Evolutionary conservation across 2,113 vertebrate species (phyloP).

Genomic region (Neodontobutis hainanensis): DNA sequence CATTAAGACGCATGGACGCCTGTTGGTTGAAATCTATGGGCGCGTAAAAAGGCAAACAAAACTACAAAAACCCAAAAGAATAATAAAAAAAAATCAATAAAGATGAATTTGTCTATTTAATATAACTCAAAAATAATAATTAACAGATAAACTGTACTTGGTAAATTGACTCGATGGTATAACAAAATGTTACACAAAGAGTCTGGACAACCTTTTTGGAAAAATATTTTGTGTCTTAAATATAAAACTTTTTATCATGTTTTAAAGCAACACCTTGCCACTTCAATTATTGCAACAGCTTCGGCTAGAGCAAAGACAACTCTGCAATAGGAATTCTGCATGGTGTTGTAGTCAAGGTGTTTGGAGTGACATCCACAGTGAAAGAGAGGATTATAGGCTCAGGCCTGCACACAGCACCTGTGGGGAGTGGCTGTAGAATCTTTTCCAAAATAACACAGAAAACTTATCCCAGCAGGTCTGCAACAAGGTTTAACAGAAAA

Average conservation of each 20-base stretch:
- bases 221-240: no score
- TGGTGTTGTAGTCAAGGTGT: constrained; percentile 14
- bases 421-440: constrained; percentile 60
- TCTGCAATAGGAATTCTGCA: constrained; percentile 19
- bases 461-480: constrained; percentile 49
- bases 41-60: background rate
- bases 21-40: constrained; percentile 40
- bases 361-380: constrained; percentile 42
- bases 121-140: no score
- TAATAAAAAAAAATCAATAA: background rate
- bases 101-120: no score
- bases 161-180: no score
- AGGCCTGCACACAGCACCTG: constrained; percentile 64
- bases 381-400: constrained; percentile 63
- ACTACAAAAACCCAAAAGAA: background rate
- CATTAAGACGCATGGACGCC: constrained; percentile 30
- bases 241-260: no score
- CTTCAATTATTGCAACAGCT: background rate
- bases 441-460: constrained; percentile 43
- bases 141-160: no score
- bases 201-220: no score
- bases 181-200: no score
- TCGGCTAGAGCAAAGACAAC: background rate
- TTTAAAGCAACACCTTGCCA: background rate
- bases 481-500: constrained; percentile 51